Percentiles rank a stretch among this genome's conserved stretches.
phyloP scores from a whole-genome alignment of 2,113 vertebrate species.

The Actinemys pallida region DNA sequence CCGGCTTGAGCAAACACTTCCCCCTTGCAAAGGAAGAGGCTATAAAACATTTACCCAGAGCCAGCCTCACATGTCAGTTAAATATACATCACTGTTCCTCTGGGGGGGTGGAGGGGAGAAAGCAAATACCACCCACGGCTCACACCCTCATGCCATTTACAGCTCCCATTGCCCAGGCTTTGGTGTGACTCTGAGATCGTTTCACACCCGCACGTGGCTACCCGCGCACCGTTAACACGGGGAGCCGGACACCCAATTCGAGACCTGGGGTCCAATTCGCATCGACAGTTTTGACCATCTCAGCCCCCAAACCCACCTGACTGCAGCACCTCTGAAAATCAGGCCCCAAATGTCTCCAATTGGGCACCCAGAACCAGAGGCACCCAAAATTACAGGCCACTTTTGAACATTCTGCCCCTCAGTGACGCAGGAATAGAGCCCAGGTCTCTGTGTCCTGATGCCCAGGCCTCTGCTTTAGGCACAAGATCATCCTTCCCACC shows the following conservation, averaged over 20 bases:
- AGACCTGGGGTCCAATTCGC: accelerated
- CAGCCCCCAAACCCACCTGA: neutral
- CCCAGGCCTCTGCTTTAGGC: too few relatives aligned
- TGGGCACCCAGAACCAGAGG: neutral
- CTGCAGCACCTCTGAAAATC: too few relatives aligned
- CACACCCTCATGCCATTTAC: neutral
- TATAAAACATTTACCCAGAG: neutral
- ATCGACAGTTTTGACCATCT: neutral
- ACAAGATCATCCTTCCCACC: neutral
- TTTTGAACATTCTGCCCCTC: neutral
- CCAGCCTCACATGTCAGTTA: neutral
- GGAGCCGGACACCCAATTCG: neutral
- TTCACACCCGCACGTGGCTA: accelerated
- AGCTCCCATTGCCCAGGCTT: neutral
- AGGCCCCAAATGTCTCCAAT: neutral
- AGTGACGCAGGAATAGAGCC: neutral
- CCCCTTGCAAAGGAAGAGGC: neutral
- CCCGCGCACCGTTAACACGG: neutral
- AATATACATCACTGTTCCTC: neutral
- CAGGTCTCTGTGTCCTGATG: neutral
- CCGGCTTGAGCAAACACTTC: neutral
- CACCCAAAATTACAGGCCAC: neutral
- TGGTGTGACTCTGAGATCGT: neutral
- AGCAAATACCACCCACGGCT: neutral
- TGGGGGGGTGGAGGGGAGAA: neutral